phyloP scores from a whole-genome alignment of 1,140 invertebrate species.

The Chymomyza costata region DNA sequence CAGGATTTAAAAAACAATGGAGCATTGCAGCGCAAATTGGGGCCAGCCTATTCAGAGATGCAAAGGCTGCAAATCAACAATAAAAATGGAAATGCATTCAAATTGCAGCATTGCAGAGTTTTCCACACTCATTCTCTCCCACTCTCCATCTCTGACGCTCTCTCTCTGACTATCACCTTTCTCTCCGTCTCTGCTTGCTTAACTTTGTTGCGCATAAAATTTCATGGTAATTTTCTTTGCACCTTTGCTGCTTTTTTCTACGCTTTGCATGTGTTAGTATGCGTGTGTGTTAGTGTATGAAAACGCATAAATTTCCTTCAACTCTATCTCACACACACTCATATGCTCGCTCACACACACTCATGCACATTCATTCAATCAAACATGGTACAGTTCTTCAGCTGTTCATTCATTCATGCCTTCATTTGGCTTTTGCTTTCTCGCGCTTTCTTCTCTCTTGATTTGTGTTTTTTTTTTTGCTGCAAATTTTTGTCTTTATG shows the following conservation, averaged over 20 bases:
- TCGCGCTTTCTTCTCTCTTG: conserved; percentile 2
- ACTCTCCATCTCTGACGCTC: too few relatives aligned
- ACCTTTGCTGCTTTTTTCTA: conserved; percentile 27
- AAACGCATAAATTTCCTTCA: conserved; percentile 53
- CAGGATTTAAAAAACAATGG: too few relatives aligned
- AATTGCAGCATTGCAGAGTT: conserved; percentile 56
- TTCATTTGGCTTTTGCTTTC: conserved; percentile 29
- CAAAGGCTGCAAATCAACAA: conserved; percentile 57
- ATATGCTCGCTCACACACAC: conserved; percentile 33
- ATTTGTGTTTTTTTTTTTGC: conserved; percentile 1
- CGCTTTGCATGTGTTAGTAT: conserved; percentile 19
- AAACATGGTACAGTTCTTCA: conserved; percentile 47
- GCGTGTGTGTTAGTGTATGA: conserved; percentile 43
- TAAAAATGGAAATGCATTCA: conserved; percentile 45
- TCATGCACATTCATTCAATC: conserved; percentile 55
- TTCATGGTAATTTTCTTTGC: conserved; percentile 53
- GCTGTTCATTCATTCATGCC: conserved; percentile 42
- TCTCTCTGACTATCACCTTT: too few relatives aligned
- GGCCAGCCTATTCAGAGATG: conserved; percentile 57
- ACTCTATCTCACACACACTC: conserved; percentile 5
- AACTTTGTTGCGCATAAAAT: conserved; percentile 25
- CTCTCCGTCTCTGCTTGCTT: conserved; percentile 5
- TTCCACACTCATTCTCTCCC: conserved; percentile 8
- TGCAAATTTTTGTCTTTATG: background rate
- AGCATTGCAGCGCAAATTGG: too few relatives aligned